Base-by-base conservation (phyloP, 2,888 invertebrate genomes). In the Hemaris fuciformis region DNA sequence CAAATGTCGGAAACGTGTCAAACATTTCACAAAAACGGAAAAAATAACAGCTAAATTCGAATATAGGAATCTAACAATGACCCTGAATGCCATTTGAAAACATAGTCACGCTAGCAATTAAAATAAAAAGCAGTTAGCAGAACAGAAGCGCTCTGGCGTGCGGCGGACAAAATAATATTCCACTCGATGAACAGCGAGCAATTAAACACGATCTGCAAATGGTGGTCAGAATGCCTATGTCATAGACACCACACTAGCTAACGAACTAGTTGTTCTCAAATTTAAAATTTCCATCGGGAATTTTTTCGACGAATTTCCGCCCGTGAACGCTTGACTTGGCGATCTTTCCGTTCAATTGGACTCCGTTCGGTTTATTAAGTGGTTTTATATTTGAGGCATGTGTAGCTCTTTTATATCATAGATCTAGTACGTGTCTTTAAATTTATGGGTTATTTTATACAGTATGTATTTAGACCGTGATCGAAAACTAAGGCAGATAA, bases 201-300 rank as follows among this genome's bases (percentile, higher is more conserved):
- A 70, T 68, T 70, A 70, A 67, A 64, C 45, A 46, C 57, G 48
- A 64, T 18, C 59, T 59, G 62, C 46, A 64, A 66, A 65, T 65
- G 63, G 62, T 46, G 63, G 34, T 60, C 61, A 64, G 64, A 25
- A 60, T 61, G 57, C 67, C 65, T 68, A 66, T 68, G 57, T 61
- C 18, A 65, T 60, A 58, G 48, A 57, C 45, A 31, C 27, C 59
- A 38, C 48, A 42, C 25, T n/a, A n/a, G 38, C 70, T 74, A 75
- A 75, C 75, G 67, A 74, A 72, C 65, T 60, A 20, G 53, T 23
- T 48, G 20, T 48, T 53, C 53, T 60, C 38, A 53, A 60, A 53
- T 27, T 46, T 38, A 25, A 38, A 41, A 60, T 41, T 38, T 56
- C 25, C 20, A 27, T 48, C 22, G 38, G 22, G 13, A 13, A 2